These are phyloP conservation scores for Drosophila algonquin DNA, from an alignment of 2,888 invertebrate species.

Conservation along the genomic window DNA sequence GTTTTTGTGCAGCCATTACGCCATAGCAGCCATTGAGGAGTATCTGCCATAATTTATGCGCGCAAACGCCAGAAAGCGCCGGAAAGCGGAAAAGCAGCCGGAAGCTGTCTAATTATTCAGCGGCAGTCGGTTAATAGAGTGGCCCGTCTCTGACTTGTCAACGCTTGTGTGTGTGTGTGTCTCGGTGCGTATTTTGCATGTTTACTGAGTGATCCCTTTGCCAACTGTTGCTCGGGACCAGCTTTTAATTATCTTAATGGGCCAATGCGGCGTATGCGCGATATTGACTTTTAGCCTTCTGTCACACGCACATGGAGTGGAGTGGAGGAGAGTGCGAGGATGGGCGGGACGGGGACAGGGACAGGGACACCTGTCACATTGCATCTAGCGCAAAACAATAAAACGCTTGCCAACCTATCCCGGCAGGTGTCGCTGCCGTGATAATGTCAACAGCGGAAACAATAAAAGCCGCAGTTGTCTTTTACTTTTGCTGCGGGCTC, in stretches of 20 bases:
- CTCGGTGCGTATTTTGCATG: constrained; percentile 33
- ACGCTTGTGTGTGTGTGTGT: not conserved
- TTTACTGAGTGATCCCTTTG: constrained; percentile 44
- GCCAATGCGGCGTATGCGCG: constrained; percentile 52
- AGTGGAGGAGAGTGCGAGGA: not conserved
- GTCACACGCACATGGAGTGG: constrained; percentile 13
- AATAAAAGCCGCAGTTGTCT: constrained; percentile 76
- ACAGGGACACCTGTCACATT: constrained; percentile 44
- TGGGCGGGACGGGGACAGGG: not conserved
- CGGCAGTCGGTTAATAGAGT: constrained; percentile 44
- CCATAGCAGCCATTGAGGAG: constrained; percentile 21
- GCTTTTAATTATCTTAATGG: constrained; percentile 71
- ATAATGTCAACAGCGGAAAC: constrained; percentile 78
- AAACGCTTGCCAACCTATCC: constrained; percentile 58
- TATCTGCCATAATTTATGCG: constrained; percentile 46
- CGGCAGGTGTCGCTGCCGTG: constrained; percentile 70
- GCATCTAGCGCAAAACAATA: constrained; percentile 68
- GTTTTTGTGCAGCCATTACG: constrained; percentile 7
- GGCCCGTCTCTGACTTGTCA: constrained; percentile 23
- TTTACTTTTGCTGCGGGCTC: constrained; percentile 58
- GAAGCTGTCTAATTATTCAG: constrained; percentile 42
- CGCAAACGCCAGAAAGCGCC: constrained; percentile 19
- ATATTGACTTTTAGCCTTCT: constrained; percentile 57
- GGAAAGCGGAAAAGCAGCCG: constrained; percentile 36
- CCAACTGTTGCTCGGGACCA: constrained; percentile 14